Conservation (phyloP, 1,140 invertebrate genomes). For the Drosophila pseudoananassae region DNA sequence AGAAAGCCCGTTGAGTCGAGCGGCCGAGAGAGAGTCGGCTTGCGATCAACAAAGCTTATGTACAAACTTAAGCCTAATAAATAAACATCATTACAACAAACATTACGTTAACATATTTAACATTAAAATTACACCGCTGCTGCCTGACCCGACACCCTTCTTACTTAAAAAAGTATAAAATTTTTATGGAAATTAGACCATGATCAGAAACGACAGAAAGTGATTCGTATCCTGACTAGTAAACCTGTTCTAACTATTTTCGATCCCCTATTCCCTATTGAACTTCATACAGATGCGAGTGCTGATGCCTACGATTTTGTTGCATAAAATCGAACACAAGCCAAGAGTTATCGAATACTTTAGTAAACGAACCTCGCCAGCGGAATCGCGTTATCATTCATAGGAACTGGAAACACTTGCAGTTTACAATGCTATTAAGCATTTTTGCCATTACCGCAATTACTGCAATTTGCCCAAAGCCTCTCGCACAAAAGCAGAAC, state of each 20-base stretch:
- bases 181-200: constrained; percentile 6
- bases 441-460: not conserved
- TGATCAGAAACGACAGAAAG: constrained; percentile 20
- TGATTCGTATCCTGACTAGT: constrained; percentile 13
- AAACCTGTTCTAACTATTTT: constrained; percentile 32
- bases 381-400: not conserved
- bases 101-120: no score
- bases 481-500: not conserved
- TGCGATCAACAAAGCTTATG: no score
- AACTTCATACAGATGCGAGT: constrained; percentile 19
- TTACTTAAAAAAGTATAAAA: no score
- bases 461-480: constrained; percentile 1
- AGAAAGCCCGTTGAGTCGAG: no score
- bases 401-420: not conserved
- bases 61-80: no score
- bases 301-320: constrained; percentile 9
- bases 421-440: not conserved
- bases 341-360: not conserved
- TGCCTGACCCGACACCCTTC: no score
- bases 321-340: constrained; percentile 5
- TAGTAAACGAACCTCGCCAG: not conserved
- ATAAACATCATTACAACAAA: no score
- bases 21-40: no score
- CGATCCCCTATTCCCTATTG: constrained; percentile 10
- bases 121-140: no score